Evolutionary conservation across 2,113 vertebrate genomes (phyloP), one percentile per base, ranked within the genome.

Genomic region (Chitala chitala): DNA sequence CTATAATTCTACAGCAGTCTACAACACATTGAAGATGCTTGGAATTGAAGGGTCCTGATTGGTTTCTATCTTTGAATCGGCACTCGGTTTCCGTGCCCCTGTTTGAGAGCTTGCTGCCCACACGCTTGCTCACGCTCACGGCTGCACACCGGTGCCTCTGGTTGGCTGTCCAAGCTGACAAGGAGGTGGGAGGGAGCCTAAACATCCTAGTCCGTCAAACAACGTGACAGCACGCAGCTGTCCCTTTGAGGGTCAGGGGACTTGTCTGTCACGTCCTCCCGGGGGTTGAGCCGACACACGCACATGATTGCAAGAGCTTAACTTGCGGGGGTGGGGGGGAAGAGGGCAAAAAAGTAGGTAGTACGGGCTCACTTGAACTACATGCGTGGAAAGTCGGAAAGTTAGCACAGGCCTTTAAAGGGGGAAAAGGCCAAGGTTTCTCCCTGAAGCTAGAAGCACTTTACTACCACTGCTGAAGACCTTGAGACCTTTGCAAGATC

Each of bases 181-280:
- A 68, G n/a, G 74, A 78, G 78, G 82, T 13, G 59, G 74, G 84
- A 85, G 65, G 85, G 81, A 80, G 75, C 84, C 76, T 80, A 82
- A 73, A 83, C 77, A 75, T 78, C 76, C 77, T 77, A 73, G 81
- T 76, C 71, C 75, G 72, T 73, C 55, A 29, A 79, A 83, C 86
- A 84, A 84, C 87, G 80, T 83, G 83, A 87, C 81, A 75, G 75
- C 54, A 26, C 46, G 80, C 90, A 91, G 91, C 90, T 92, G 90
- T 90, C 87, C 79, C 78, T 85, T 83, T 76, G 59, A 69, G 80
- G 79, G 81, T 83, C 78, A 77, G 84, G 76, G 81, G 71, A 78
- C 77, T 84, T 76, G 74, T 69, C 84, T 79, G 82, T 87, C 85
- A 85, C 83, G 84, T 86, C 81, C 78, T 80, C 78, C 76, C 69